Conservation (phyloP, 2,888 invertebrate species). For the Portevinia maculata region DNA sequence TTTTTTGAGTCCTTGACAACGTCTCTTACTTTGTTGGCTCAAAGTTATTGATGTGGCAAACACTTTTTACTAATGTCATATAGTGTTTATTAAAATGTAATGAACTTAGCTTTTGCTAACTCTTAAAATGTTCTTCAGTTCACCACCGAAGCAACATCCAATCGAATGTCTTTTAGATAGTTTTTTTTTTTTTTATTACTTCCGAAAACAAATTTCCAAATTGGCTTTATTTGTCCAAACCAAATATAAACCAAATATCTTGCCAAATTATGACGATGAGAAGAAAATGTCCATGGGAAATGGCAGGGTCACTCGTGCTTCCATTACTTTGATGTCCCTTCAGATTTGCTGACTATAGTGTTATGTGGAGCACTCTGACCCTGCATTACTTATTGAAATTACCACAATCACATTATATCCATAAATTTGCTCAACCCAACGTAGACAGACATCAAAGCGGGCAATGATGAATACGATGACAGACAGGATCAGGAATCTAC, state of each 20-base stretch:
- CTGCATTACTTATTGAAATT: conserved; percentile 11
- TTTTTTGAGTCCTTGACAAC: conserved; percentile 13
- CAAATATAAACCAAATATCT: background rate
- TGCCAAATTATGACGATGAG: conserved; percentile 6
- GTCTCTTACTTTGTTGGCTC: background rate
- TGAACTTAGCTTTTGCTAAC: no score
- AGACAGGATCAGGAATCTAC: conserved; percentile 30
- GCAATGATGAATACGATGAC: conserved; percentile 9
- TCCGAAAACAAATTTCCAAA: conserved; percentile 21
- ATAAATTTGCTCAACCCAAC: background rate
- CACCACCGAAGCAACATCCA: background rate
- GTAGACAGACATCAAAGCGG: background rate
- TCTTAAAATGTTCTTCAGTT: no score
- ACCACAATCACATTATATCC: conserved; percentile 42
- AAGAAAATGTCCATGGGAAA: conserved; percentile 19
- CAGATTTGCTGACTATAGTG: background rate
- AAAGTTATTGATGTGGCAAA: background rate
- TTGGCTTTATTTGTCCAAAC: conserved; percentile 16
- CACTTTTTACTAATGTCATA: conserved; percentile 4
- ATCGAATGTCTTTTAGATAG: conserved; percentile 10
- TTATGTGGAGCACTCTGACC: background rate
- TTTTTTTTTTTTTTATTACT: conserved; percentile 37
- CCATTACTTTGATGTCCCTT: conserved; percentile 17
- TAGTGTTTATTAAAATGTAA: no score
- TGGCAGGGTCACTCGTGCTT: background rate